Evolutionary conservation across 2,797 vertebrate species (phyloP).

Genomic region (Acanthurus leucopareius): DNA sequence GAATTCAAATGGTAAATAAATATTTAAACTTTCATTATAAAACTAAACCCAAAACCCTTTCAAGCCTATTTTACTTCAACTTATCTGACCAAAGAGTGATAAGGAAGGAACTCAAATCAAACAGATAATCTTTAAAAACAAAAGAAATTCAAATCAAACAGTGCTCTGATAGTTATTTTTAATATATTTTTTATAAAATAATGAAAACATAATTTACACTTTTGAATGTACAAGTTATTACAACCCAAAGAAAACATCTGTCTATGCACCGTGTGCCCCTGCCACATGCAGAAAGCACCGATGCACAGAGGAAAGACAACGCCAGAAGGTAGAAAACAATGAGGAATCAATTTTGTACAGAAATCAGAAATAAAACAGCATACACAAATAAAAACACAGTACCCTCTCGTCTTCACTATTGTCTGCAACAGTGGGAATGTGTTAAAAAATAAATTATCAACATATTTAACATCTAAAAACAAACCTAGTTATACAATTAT

Average conservation of each 20-base stretch:
- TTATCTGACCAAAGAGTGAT: neutral
- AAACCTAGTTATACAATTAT: constrained; percentile 71
- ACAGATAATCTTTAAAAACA: neutral
- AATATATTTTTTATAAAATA: constrained; percentile 89
- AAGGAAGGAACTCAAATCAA: neutral
- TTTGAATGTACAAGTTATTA: constrained; percentile 89
- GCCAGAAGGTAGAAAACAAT: constrained; percentile 40
- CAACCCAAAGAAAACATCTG: constrained; percentile 80
- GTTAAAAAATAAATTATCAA: constrained; percentile 89
- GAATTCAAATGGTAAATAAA: too few species aligned
- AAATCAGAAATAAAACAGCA: constrained; percentile 73
- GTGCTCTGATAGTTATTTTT: constrained; percentile 75
- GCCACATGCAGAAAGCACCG: constrained; percentile 61
- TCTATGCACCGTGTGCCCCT: constrained; percentile 51
- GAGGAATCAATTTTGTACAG: constrained; percentile 77
- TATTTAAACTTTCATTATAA: too few species aligned
- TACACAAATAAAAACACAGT: constrained; percentile 71
- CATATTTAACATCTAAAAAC: constrained; percentile 84
- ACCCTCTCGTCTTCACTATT: constrained; percentile 79
- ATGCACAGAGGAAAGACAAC: constrained; percentile 40
- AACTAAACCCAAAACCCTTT: too few species aligned
- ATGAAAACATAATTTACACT: constrained; percentile 91
- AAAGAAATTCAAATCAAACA: neutral
- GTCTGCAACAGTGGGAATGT: constrained; percentile 78
- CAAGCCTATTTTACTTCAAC: too few species aligned